Evolutionary conservation across 1,140 invertebrate species (phyloP).

Genomic region (Bombus impatiens): DNA sequence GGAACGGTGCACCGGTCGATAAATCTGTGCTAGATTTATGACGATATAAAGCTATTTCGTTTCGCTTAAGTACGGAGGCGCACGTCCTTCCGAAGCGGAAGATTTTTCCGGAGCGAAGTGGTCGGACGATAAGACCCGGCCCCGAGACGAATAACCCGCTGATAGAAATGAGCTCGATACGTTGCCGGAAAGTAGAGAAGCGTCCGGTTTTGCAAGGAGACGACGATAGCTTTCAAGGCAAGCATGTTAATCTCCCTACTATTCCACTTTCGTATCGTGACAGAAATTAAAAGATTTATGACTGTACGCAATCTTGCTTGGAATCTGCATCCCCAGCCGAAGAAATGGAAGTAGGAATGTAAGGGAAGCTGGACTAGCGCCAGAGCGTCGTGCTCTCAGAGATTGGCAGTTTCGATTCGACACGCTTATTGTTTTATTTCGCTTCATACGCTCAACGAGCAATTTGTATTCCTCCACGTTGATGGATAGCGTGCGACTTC

Average conservation of each 20-base stretch:
- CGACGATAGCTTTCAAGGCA: background rate
- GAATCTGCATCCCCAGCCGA: constrained; percentile 30
- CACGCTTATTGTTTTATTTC: constrained; percentile 23
- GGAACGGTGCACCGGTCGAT: constrained; percentile 28
- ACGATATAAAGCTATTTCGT: constrained; percentile 38
- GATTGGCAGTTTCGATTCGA: constrained; percentile 43
- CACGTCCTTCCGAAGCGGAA: background rate
- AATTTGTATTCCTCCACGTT: background rate
- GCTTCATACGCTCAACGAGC: constrained; percentile 12
- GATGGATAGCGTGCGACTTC: background rate
- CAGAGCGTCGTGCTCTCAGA: constrained; percentile 19
- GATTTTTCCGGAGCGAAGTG: background rate
- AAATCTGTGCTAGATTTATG: constrained; percentile 46
- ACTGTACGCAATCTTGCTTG: constrained; percentile 14
- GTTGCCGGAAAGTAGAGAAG: background rate
- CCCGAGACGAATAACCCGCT: constrained; percentile 5
- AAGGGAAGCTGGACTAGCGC: constrained; percentile 15
- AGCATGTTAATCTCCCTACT: constrained; percentile 23
- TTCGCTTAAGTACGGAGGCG: constrained; percentile 30
- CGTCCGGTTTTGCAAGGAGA: background rate
- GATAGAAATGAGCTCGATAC: constrained; percentile 14
- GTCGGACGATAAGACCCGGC: background rate
- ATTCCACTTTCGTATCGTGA: background rate
- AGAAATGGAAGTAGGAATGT: constrained; percentile 8
- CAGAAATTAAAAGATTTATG: constrained; percentile 54